These are phyloP conservation scores for Philereme vetulata DNA, from an alignment of 2,888 invertebrate genomes.

Conservation along the genomic window DNA sequence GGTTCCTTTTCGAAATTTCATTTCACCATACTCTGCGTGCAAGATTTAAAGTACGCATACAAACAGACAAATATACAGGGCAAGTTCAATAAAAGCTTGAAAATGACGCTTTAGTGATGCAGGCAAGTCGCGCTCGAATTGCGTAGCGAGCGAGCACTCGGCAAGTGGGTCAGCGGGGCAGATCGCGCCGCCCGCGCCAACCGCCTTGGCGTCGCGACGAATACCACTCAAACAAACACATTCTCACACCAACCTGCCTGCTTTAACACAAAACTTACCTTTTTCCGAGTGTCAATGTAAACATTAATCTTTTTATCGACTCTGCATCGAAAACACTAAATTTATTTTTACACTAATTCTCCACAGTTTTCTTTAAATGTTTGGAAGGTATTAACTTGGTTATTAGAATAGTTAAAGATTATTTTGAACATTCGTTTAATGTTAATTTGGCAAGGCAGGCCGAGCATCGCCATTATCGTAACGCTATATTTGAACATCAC, in stretches of 20 bases:
- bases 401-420: conserved; percentile 2
- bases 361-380: neutral
- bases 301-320: conserved; percentile 25
- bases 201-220: conserved; percentile 43
- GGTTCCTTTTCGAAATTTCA: no score
- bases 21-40: no score
- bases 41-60: no score
- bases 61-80: no score
- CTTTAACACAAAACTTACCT: conserved; percentile 28
- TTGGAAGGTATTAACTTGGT: neutral
- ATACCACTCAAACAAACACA: conserved; percentile 17
- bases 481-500: conserved; percentile 70
- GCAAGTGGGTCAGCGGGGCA: conserved; percentile 81
- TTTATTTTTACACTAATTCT: neutral
- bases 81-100: no score
- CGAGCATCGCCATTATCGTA: conserved; percentile 56
- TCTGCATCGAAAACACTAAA: conserved; percentile 7
- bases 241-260: conserved; percentile 18
- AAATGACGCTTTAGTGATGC: conserved; percentile 29
- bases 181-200: conserved; percentile 59
- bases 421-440: conserved; percentile 12
- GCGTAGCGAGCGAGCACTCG: conserved; percentile 71
- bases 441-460: conserved; percentile 56
- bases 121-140: conserved; percentile 74
- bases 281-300: conserved; percentile 7